Evolutionary conservation across 2,888 invertebrate species (phyloP).

Genomic region (Pandemis corylana): DNA sequence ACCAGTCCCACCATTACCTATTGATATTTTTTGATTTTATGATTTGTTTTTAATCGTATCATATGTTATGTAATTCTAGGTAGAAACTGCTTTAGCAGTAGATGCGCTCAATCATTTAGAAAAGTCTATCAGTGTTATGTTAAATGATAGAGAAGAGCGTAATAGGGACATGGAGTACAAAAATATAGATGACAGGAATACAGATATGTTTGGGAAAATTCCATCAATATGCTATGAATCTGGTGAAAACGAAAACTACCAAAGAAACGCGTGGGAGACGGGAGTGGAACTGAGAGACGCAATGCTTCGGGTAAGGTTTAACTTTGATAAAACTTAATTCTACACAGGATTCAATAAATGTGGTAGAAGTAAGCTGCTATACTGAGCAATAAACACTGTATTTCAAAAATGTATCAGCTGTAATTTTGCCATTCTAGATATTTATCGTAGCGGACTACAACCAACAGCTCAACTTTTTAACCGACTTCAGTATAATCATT

Average conservation of each 20-base stretch:
- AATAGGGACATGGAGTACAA: background rate
- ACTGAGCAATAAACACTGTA: too few species aligned
- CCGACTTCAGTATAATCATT: too few species aligned
- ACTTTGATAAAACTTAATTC: background rate
- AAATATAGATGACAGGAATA: slow-evolving; percentile 49
- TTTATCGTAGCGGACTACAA: too few species aligned
- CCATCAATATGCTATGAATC: slow-evolving; percentile 88
- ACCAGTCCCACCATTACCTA: too few species aligned
- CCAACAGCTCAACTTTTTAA: too few species aligned
- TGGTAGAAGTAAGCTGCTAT: too few species aligned
- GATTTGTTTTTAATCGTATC: background rate
- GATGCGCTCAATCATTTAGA: slow-evolving; percentile 76
- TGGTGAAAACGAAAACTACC: slow-evolving; percentile 64
- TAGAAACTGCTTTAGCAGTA: slow-evolving; percentile 70
- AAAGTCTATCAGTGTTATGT: slow-evolving; percentile 64
- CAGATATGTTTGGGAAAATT: slow-evolving; percentile 83
- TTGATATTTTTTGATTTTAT: background rate
- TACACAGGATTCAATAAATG: too few species aligned
- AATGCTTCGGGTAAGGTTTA: slow-evolving; percentile 45
- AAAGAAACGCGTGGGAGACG: slow-evolving; percentile 59
- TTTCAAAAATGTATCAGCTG: too few species aligned
- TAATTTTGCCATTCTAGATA: too few species aligned
- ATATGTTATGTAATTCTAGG: slow-evolving; percentile 51
- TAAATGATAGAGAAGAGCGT: slow-evolving; percentile 46
- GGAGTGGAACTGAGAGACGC: slow-evolving; percentile 61